phyloP scores from a whole-genome alignment of 1,140 invertebrate genomes.

The Musca vetustissima region DNA sequence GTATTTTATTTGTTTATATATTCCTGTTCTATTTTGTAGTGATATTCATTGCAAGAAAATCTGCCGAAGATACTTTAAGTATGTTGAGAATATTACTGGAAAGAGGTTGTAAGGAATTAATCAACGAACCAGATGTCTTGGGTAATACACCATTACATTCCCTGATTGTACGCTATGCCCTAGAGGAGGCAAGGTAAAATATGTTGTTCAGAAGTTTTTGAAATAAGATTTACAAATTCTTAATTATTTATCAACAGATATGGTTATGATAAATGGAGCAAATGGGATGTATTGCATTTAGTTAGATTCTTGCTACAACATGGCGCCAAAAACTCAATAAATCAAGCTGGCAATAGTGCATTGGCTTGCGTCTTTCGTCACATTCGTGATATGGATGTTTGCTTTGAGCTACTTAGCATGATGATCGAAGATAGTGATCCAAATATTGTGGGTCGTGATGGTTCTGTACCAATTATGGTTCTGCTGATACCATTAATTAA shows the following conservation, averaged over 20 bases:
- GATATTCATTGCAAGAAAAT: slow-evolving; percentile 65
- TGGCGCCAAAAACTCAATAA: slow-evolving; percentile 69
- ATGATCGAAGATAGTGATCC: slow-evolving; percentile 67
- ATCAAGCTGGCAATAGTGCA: slow-evolving; percentile 71
- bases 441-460: slow-evolving; percentile 71
- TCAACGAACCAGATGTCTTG: slow-evolving; percentile 72
- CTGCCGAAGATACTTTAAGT: slow-evolving; percentile 68
- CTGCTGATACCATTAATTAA: slow-evolving; percentile 74
- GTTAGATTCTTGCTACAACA: slow-evolving; percentile 65
- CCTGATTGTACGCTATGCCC: slow-evolving; percentile 69
- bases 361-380: slow-evolving; percentile 72
- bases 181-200: slow-evolving; percentile 64
- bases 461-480: slow-evolving; percentile 73
- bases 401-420: slow-evolving; percentile 73
- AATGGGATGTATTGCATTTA: slow-evolving; percentile 72
- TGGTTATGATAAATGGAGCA: slow-evolving; percentile 71
- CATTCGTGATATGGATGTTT: slow-evolving; percentile 75
- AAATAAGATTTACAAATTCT: neutral
- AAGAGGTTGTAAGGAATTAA: slow-evolving; percentile 68
- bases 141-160: slow-evolving; percentile 68
- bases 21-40: slow-evolving; percentile 56
- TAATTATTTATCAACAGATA: slow-evolving; percentile 51
- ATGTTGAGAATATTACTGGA: slow-evolving; percentile 68
- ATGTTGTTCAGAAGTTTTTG: neutral
- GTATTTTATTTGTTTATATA: too few relatives aligned